Conservation (phyloP, 92 coral and sea anemone genomes). For the Phenganax stokvisi region DNA sequence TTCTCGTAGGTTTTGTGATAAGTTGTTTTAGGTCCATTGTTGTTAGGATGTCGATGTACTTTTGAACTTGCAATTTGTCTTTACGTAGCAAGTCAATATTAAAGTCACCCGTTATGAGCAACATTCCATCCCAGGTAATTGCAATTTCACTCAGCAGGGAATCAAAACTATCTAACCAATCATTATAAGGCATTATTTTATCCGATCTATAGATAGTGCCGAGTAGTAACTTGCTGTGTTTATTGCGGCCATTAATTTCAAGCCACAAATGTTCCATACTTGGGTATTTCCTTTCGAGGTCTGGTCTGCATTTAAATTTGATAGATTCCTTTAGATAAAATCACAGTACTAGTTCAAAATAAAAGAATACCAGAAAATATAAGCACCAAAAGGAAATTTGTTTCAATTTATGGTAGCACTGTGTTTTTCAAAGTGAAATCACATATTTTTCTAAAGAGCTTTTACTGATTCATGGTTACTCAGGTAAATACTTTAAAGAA, state of each 20-base stretch:
- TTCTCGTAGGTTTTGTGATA: conserved; percentile 31
- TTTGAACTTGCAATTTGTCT: conserved; percentile 10
- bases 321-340: conserved; percentile 31
- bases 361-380: not conserved
- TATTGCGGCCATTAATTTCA: conserved; percentile 50
- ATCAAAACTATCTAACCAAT: conserved; percentile 44
- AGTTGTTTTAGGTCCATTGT: conserved; percentile 14
- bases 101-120: conserved; percentile 40
- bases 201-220: conserved; percentile 43
- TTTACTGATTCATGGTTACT: not conserved
- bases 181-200: not conserved
- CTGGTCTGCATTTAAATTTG: conserved; percentile 43
- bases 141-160: conserved; percentile 36
- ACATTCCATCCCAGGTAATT: conserved; percentile 42
- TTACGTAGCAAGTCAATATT: conserved; percentile 41
- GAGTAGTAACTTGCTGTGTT: conserved; percentile 44
- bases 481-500: not conserved
- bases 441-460: not conserved
- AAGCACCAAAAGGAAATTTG: not conserved
- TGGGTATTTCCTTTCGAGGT: conserved; percentile 45
- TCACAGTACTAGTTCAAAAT: not conserved
- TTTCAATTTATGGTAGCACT: not conserved
- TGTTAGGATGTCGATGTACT: conserved; percentile 28
- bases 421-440: not conserved
- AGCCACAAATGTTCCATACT: conserved; percentile 49